phyloP scores from a whole-genome alignment of 2,888 invertebrate species.

The Busseola fusca region DNA sequence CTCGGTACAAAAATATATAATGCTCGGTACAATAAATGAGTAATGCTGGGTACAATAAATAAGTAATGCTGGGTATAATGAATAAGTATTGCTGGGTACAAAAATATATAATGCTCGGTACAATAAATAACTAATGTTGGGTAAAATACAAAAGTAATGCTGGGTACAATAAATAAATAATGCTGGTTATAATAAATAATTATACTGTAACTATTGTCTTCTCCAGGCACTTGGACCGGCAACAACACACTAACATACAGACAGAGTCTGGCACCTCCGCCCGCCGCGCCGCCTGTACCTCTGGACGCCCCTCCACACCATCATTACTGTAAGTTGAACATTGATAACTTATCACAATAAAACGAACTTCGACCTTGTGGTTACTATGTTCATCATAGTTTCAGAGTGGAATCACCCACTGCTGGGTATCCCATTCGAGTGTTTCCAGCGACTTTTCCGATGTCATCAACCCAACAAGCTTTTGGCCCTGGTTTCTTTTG shows the following conservation, averaged over 20 bases:
- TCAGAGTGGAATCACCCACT: background rate
- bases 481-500: background rate
- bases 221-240: slow-evolving; percentile 94
- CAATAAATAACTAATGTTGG: no score
- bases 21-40: no score
- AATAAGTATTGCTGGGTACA: no score
- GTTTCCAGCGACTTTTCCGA: background rate
- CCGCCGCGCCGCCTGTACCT: slow-evolving; percentile 79
- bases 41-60: no score
- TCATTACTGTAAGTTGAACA: slow-evolving; percentile 81
- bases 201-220: background rate
- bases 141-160: no score
- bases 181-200: background rate
- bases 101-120: no score
- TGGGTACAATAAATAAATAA: background rate
- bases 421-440: background rate
- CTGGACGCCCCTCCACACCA: slow-evolving; percentile 82
- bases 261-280: slow-evolving; percentile 90
- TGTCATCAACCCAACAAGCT: background rate
- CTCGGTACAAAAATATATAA: no score
- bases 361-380: no score
- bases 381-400: background rate
- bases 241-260: slow-evolving; percentile 97
- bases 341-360: background rate
- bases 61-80: no score